Base-by-base conservation (phyloP, 2,113 vertebrate genomes). In the Muscicapa adusta region DNA sequence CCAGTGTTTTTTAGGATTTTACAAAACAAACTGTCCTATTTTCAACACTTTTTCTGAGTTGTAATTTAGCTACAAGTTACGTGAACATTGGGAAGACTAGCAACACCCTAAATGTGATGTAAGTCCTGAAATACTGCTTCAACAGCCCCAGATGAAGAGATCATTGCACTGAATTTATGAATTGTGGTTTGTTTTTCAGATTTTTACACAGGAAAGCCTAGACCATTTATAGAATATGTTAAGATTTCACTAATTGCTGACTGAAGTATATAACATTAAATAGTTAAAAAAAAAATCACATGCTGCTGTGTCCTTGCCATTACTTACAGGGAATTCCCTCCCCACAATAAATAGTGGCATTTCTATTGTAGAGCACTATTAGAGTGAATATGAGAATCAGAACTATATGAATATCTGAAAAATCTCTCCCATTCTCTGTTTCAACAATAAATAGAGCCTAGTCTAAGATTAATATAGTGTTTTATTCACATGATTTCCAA, bases 401-500 rank as follows among this genome's bases (percentile, higher is more conserved):
- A 45, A 45, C 43, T 45, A 17, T 56, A 36, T 8, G 10, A 75
- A 26, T 40, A 48, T 38, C 51, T 40, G 17, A 80, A 43, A 65
- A 67, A 50, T 40, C 8, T 51, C 42, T 72, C 20, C 29, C 1
- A 1, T 5, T 47, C 1, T 79, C 7, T n/a, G 2, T 33, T 73
- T 88, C 45, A 79, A 25, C 25, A 62, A 10, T 50, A 73, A 73
- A 57, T 11, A 65, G 36, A 65, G 63, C 38, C 18, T 65, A 13
- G 38, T 58, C 20, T 11, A 23, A 43, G 28, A 19, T 0, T 1
- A 38, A 26, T 31, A 4, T 3, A 2, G 5, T 48, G 7, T 14
- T 70, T 80, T 51, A 31, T 62, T 54, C 56, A 70, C 5, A 1
- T 0, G 0, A 1, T 26, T 95, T 31, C 78, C 5, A 1, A 43